These are phyloP conservation scores for Plagodis dolabraria DNA, from an alignment of 2,888 invertebrate species.

Conservation along the genomic window DNA sequence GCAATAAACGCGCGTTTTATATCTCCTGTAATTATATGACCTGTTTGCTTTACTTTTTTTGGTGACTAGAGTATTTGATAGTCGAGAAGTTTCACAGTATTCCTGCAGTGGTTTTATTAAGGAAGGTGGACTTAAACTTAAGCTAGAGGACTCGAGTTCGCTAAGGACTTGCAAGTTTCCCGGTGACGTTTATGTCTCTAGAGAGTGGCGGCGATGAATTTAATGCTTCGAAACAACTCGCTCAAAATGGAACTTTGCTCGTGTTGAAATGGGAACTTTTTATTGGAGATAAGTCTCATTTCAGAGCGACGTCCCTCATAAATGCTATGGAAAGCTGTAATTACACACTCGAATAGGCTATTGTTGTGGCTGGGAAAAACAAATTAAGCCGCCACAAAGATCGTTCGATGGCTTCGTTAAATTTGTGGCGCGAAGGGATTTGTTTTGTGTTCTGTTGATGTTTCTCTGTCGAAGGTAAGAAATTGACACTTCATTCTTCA, in stretches of 20 bases:
- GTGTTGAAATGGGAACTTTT: constrained; percentile 58
- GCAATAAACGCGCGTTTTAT: constrained; percentile 76
- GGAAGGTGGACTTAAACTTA: constrained; percentile 14
- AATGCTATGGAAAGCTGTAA: constrained; percentile 52
- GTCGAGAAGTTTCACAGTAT: constrained; percentile 1
- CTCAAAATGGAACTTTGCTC: constrained; percentile 36
- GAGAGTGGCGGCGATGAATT: constrained; percentile 26
- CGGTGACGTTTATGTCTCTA: constrained; percentile 28
- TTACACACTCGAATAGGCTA: constrained; percentile 51
- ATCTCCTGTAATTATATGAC: constrained; percentile 69
- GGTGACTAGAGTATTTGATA: constrained; percentile 21
- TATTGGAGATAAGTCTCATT: constrained; percentile 57
- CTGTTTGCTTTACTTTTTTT: constrained; percentile 64
- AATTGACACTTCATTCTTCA: background rate
- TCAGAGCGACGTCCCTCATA: constrained; percentile 49
- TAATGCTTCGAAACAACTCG: constrained; percentile 31
- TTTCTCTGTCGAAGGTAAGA: background rate
- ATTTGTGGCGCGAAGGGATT: constrained; percentile 12
- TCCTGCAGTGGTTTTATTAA: constrained; percentile 13
- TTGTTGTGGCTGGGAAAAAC: constrained; percentile 59
- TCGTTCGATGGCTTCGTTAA: constrained; percentile 26
- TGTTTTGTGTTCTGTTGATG: background rate
- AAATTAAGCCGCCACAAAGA: constrained; percentile 39
- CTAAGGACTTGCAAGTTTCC: constrained; percentile 19
- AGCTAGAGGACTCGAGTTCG: constrained; percentile 14